Percentiles rank a stretch among this genome's conserved stretches.
Conservation (phyloP, 2,888 invertebrate species). For the Macrophya alboannulata region DNA sequence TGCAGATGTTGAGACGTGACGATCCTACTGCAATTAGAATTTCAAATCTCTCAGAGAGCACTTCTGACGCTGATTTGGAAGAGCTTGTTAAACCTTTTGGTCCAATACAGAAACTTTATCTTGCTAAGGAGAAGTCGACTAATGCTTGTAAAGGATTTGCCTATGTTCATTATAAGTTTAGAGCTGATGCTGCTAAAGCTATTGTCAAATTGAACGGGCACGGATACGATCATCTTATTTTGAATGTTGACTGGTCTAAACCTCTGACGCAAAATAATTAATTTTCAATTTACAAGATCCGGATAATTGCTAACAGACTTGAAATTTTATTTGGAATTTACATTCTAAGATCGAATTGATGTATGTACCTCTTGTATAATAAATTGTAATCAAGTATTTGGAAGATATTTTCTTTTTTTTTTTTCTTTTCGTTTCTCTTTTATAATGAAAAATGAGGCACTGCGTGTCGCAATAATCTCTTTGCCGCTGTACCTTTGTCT, state of each 20-base stretch:
- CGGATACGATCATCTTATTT: slow-evolving; percentile 98
- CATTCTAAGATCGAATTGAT: not conserved
- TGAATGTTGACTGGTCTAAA: slow-evolving; percentile 99
- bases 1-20: slow-evolving; percentile 87
- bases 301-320: not conserved
- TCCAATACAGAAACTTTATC: slow-evolving; percentile 94
- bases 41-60: slow-evolving; percentile 98
- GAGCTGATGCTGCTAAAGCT: slow-evolving; percentile 95
- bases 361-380: slow-evolving; percentile 42
- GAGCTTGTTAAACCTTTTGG: slow-evolving; percentile 98
- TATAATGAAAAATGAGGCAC: not conserved
- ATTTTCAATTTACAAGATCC: slow-evolving; percentile 50
- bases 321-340: slow-evolving; percentile 14
- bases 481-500: not conserved
- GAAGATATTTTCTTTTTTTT: not conserved
- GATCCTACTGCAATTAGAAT: slow-evolving; percentile 97
- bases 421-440: too few species aligned
- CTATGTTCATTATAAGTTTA: slow-evolving; percentile 97
- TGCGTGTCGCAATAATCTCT: not conserved
- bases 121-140: slow-evolving; percentile 96
- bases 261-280: slow-evolving; percentile 82
- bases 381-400: slow-evolving; percentile 41
- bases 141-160: slow-evolving; percentile 98
- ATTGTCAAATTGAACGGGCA: slow-evolving; percentile 94
- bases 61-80: slow-evolving; percentile 96